These are phyloP conservation scores for Canis aureus DNA, from an alignment of 2,113 vertebrate species.

Conservation along the genomic window DNA sequence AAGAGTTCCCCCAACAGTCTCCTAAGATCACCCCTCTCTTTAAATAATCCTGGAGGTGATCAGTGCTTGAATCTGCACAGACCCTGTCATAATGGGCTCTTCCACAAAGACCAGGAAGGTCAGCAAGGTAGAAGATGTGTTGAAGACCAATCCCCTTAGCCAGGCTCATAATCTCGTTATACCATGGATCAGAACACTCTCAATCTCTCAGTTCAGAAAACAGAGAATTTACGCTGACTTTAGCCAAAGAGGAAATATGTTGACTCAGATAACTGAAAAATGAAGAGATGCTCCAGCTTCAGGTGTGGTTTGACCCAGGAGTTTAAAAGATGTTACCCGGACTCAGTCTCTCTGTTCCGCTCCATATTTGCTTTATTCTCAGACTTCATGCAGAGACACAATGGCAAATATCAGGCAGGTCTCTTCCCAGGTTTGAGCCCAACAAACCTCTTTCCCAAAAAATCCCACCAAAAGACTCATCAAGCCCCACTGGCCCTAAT, in stretches of 20 bases:
- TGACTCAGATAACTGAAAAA: not conserved
- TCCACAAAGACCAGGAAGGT: not conserved
- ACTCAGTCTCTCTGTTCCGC: not conserved
- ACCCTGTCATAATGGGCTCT: not conserved
- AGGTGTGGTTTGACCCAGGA: conserved; percentile 30
- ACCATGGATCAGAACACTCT: not conserved
- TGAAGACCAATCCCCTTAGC: not conserved
- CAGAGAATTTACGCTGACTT: not conserved
- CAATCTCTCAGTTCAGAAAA: not conserved
- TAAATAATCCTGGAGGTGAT: not conserved
- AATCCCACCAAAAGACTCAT: not conserved
- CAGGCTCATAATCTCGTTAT: not conserved
- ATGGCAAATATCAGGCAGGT: not conserved
- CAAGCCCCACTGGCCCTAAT: not conserved
- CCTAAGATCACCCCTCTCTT: not conserved
- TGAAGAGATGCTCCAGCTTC: not conserved
- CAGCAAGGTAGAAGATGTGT: not conserved
- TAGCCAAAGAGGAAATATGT: not conserved
- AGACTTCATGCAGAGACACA: not conserved
- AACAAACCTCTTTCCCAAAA: not conserved
- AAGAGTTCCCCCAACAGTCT: not conserved
- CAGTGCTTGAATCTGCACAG: not conserved
- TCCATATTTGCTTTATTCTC: not conserved
- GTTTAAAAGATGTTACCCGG: not conserved
- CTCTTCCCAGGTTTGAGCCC: not conserved